phyloP scores from a whole-genome alignment of 2,888 invertebrate species.

The Eupithecia centaureata region DNA sequence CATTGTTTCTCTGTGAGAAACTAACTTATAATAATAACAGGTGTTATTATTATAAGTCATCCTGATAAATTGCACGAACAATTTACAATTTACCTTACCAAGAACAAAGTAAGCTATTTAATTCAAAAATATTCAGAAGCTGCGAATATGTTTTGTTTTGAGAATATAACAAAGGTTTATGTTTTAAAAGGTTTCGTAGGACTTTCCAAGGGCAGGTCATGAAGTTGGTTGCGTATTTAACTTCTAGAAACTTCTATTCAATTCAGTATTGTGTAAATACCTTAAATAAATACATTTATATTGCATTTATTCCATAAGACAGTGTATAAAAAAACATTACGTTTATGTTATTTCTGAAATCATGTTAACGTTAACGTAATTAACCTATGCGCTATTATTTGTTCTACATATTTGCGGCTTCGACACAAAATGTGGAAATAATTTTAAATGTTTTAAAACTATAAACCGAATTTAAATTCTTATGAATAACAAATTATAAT shows the following conservation, averaged over 20 bases:
- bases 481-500: too few relatives aligned
- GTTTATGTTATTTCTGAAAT: background rate
- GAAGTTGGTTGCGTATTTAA: background rate
- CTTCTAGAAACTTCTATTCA: background rate
- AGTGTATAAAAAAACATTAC: background rate
- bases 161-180: constrained; percentile 2
- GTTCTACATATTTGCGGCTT: too few relatives aligned
- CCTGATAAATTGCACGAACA: background rate
- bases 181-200: background rate
- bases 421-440: too few relatives aligned
- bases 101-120: constrained; percentile 7
- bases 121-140: constrained; percentile 6
- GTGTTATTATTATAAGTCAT: background rate
- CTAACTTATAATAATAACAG: too few relatives aligned
- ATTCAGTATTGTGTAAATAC: background rate
- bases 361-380: background rate
- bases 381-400: too few relatives aligned
- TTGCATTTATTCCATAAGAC: background rate
- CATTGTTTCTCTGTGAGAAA: background rate
- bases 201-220: background rate
- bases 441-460: too few relatives aligned
- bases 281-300: background rate
- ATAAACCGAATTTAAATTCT: too few relatives aligned
- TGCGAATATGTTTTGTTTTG: constrained; percentile 1
- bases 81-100: background rate